A percentile compares a stretch with the other conserved stretches of the same genome.
phyloP scores from a whole-genome alignment of 2,888 invertebrate species.

The Tetheella fluctuosa region DNA sequence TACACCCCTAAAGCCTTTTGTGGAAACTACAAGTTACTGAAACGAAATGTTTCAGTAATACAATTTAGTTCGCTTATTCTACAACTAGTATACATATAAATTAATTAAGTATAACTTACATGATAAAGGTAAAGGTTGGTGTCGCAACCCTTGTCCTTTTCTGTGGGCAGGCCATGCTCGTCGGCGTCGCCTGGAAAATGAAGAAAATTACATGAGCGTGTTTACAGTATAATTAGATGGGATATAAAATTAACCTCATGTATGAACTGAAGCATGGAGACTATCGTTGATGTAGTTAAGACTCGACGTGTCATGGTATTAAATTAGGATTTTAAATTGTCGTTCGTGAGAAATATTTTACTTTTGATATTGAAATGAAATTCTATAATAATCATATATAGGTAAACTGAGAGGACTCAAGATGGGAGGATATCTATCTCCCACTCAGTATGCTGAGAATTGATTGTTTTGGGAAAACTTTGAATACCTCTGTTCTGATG shows the following conservation, averaged over 20 bases:
- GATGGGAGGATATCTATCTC: no score
- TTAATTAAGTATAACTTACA: constrained; percentile 79
- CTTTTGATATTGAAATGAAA: not conserved
- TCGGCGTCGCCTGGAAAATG: constrained; percentile 87
- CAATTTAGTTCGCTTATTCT: not conserved
- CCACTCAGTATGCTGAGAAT: no score
- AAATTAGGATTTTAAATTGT: not conserved
- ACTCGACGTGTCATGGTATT: not conserved
- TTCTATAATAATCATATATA: no score
- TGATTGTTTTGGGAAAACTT: no score
- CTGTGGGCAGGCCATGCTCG: constrained; percentile 86
- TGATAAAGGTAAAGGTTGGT: constrained; percentile 94
- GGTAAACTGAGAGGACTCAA: no score
- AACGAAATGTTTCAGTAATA: not conserved
- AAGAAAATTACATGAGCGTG: constrained; percentile 23
- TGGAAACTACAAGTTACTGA: not conserved
- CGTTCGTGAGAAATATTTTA: not conserved
- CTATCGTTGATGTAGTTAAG: not conserved
- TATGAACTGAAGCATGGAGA: not conserved
- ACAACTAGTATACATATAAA: not conserved
- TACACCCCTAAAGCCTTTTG: not conserved
- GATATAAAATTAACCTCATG: not conserved
- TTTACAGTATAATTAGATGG: not conserved
- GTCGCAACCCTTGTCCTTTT: constrained; percentile 90
- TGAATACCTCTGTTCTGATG: no score